These are phyloP conservation scores for Drosophila repleta DNA, from an alignment of 1,140 invertebrate species.

Conservation along the genomic window DNA sequence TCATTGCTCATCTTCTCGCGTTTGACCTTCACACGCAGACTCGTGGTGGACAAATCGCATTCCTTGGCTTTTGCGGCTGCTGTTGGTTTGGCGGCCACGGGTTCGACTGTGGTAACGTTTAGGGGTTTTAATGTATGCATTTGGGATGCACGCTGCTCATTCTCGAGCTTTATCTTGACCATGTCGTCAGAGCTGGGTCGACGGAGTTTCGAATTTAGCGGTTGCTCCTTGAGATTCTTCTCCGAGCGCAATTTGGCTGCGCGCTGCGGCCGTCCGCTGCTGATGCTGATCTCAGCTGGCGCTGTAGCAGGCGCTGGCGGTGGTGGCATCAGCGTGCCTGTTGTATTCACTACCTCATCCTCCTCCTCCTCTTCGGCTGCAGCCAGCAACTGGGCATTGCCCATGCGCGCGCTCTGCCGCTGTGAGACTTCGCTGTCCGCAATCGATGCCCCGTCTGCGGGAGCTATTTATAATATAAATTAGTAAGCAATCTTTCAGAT, in stretches of 20 bases:
- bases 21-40: slow-evolving; percentile 60
- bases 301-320: slow-evolving; percentile 49
- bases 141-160: slow-evolving; percentile 69
- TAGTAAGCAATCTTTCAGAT: too few relatives aligned
- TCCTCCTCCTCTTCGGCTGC: slow-evolving; percentile 39
- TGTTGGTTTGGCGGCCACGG: slow-evolving; percentile 7
- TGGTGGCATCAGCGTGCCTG: slow-evolving; percentile 66
- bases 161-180: slow-evolving; percentile 63
- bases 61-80: not conserved
- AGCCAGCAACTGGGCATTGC: slow-evolving; percentile 69
- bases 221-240: slow-evolving; percentile 66
- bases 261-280: slow-evolving; percentile 60
- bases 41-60: not conserved
- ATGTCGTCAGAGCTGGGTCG: slow-evolving; percentile 49
- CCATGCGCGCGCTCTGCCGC: slow-evolving; percentile 37
- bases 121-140: slow-evolving; percentile 15
- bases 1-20: slow-evolving; percentile 68
- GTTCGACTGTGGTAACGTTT: not conserved
- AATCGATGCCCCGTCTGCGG: not conserved
- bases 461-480: not conserved
- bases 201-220: slow-evolving; percentile 56
- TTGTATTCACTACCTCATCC: slow-evolving; percentile 47
- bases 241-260: slow-evolving; percentile 70
- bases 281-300: slow-evolving; percentile 44
- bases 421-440: slow-evolving; percentile 10